These are phyloP conservation scores for Manis pentadactyla DNA, from an alignment of 2,797 vertebrate species.

Conservation along the genomic window DNA sequence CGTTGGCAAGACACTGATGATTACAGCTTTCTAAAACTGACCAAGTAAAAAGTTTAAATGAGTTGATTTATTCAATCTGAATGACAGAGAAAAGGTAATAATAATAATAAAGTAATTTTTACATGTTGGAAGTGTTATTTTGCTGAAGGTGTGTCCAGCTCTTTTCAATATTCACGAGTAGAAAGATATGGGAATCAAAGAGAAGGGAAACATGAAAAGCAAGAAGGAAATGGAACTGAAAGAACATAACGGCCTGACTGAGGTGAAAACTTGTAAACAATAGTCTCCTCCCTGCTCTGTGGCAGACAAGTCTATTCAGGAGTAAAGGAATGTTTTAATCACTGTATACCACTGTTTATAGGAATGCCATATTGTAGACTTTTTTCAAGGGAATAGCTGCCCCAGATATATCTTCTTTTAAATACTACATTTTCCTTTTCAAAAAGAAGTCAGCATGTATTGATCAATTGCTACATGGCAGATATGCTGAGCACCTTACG, in stretches of 20 bases:
- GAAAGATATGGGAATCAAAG: not conserved
- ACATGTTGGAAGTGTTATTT: not conserved
- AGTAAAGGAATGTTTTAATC: not conserved
- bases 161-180: not conserved
- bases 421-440: not conserved
- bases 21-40: conserved; percentile 10
- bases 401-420: not conserved
- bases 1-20: not conserved
- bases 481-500: not conserved
- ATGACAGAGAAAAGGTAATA: not conserved
- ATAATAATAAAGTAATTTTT: not conserved
- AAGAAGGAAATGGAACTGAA: not conserved
- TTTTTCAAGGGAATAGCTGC: not conserved
- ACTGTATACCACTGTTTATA: not conserved
- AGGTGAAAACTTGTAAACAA: not conserved
- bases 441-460: not conserved
- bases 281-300: not conserved
- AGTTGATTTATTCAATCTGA: conserved; percentile 2
- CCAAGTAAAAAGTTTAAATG: not conserved
- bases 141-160: not conserved
- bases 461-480: not conserved
- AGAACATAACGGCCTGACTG: not conserved
- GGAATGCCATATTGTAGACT: not conserved
- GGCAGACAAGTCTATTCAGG: not conserved
- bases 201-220: not conserved